Evolutionary conservation across 35 echinoderm and acorn worm genomes (phyloP).

Genomic region (Nesometra sesokonis): DNA sequence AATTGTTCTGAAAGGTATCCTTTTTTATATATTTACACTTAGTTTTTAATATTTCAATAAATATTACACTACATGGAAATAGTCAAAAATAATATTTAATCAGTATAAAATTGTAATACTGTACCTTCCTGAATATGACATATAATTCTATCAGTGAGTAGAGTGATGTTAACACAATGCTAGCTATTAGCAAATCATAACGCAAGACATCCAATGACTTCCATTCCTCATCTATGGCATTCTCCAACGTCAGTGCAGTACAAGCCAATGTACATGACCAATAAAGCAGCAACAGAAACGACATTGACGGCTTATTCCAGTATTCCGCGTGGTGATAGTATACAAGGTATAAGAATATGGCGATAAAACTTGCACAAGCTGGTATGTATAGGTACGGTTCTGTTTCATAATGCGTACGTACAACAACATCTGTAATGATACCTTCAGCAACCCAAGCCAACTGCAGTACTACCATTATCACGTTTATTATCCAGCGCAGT

Average conservation of each 20-base stretch:
- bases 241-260: constrained; percentile 29
- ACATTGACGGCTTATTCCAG: constrained; percentile 56
- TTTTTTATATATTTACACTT: too few species aligned
- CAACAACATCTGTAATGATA: constrained; percentile 54
- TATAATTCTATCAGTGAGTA: not conserved
- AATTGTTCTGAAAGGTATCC: too few species aligned
- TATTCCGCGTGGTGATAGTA: constrained; percentile 79
- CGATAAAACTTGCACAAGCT: constrained; percentile 7
- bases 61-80: too few species aligned
- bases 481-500: constrained; percentile 47
- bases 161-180: not conserved
- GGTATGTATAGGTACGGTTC: constrained; percentile 66
- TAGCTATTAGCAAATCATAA: not conserved
- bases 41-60: too few species aligned
- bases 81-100: too few species aligned
- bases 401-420: constrained; percentile 10
- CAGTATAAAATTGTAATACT: too few species aligned
- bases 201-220: not conserved
- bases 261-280: constrained; percentile 46
- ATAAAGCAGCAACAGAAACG: constrained; percentile 39
- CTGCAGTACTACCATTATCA: constrained; percentile 23
- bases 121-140: not conserved
- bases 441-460: constrained; percentile 61
- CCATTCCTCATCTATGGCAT: not conserved
- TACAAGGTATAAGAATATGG: constrained; percentile 29